Conservation (phyloP, 1,140 invertebrate genomes). For the Thaumetopoea pityocampa region DNA sequence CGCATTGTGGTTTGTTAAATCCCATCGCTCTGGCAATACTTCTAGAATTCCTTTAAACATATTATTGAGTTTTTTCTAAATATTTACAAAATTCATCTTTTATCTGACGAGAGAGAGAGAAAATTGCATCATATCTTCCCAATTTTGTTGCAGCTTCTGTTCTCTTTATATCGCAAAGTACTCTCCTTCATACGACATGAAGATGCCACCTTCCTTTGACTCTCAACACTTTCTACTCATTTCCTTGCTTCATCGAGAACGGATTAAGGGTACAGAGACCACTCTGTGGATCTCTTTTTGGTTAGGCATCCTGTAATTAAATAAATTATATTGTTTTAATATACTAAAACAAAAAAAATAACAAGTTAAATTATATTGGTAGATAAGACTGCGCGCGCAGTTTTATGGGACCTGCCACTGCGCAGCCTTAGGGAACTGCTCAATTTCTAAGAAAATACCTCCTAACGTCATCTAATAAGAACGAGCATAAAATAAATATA, state of each 20-base stretch:
- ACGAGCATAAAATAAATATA: no score
- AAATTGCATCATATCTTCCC: constrained; percentile 13
- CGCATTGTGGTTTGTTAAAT: constrained; percentile 23
- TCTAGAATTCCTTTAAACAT: constrained; percentile 9
- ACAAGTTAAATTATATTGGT: no score
- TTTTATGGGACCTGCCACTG: no score
- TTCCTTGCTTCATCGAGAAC: not conserved
- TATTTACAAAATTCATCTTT: constrained; percentile 4
- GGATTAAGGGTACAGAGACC: not conserved
- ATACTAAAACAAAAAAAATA: no score
- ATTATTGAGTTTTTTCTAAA: constrained; percentile 1
- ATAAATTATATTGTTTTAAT: no score
- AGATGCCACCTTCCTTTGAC: not conserved
- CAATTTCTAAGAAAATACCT: no score
- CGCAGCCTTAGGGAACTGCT: no score
- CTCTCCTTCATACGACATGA: not conserved
- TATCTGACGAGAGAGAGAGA: constrained; percentile 7
- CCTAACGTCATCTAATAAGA: no score
- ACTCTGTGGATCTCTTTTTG: constrained; percentile 1
- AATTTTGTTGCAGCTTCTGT: constrained; percentile 4
- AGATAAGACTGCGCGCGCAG: no score
- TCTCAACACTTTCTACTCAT: not conserved
- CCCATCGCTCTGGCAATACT: constrained; percentile 19
- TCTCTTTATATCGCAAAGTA: constrained; percentile 1
- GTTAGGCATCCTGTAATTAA: constrained; percentile 3